Conservation (phyloP, 2,888 invertebrate genomes). For the Cryptosula pallasiana region DNA sequence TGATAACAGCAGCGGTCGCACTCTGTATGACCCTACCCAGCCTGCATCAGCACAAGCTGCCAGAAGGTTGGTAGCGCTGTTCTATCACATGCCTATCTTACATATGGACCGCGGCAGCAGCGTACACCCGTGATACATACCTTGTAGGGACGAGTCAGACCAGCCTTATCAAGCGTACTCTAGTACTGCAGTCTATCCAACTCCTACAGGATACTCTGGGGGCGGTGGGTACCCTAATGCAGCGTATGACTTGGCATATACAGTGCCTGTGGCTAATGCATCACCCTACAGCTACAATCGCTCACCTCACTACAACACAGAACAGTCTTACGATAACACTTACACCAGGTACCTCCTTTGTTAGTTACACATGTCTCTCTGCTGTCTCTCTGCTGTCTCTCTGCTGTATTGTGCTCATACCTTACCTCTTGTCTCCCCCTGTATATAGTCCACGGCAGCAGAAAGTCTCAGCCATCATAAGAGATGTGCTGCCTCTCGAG, state of each 20-base stretch:
- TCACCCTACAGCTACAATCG: not conserved
- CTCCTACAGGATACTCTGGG: not conserved
- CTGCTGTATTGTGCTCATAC: not conserved
- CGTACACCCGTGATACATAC: not conserved
- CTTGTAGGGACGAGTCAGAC: not conserved
- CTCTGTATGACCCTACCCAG: not conserved
- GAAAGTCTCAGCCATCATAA: slow-evolving; percentile 26
- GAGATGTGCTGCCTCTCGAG: slow-evolving; percentile 41
- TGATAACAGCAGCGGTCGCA: not conserved
- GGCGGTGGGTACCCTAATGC: not conserved
- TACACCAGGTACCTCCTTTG: not conserved
- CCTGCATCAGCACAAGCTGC: not conserved
- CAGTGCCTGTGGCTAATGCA: not conserved
- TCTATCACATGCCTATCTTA: too few species aligned
- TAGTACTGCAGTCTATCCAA: not conserved
- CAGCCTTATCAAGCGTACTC: not conserved
- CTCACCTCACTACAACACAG: not conserved
- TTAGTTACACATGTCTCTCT: not conserved
- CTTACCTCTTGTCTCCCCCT: not conserved
- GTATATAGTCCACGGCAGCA: not conserved
- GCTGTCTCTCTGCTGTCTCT: not conserved
- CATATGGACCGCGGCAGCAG: too few species aligned
- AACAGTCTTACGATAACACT: not conserved
- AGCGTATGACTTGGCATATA: not conserved
- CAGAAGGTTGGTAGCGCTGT: not conserved